These are phyloP conservation scores for Cyprinodon brontotheroides DNA, from an alignment of 2,113 vertebrate genomes.

Conservation along the genomic window DNA sequence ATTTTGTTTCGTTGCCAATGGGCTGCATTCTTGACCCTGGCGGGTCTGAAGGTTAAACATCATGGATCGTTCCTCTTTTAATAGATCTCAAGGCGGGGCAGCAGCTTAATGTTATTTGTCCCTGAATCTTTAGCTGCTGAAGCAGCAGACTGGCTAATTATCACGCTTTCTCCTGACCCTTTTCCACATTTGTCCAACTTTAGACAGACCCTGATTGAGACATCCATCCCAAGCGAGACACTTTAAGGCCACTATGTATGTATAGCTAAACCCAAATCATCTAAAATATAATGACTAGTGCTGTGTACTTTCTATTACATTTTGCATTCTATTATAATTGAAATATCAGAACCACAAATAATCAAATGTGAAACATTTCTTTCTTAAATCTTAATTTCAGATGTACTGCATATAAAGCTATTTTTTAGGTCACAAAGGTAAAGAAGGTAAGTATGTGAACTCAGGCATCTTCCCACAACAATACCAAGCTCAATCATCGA, in stretches of 20 bases:
- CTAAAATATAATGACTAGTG: background rate
- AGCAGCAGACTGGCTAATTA: constrained; percentile 67
- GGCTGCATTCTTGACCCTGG: constrained; percentile 82
- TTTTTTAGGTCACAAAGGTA: background rate
- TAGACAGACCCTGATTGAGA: constrained; percentile 68
- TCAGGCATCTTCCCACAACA: background rate
- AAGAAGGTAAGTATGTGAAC: background rate
- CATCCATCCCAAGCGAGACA: constrained; percentile 53
- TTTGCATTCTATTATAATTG: too few relatives aligned
- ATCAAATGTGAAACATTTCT: background rate
- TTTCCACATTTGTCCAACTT: background rate
- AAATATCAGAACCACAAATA: too few relatives aligned
- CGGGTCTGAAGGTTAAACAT: constrained; percentile 81
- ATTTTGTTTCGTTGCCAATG: constrained; percentile 76
- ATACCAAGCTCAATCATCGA: background rate
- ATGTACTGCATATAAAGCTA: background rate
- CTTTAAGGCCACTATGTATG: background rate
- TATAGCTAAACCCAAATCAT: background rate
- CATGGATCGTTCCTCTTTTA: constrained; percentile 76
- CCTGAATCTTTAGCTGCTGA: constrained; percentile 61
- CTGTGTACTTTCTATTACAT: background rate
- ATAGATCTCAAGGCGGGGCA: constrained; percentile 65
- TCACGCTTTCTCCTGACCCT: constrained; percentile 36
- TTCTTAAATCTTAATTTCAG: background rate
- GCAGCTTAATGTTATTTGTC: constrained; percentile 79